These are phyloP conservation scores for Pentalonia nigronervosa DNA, from an alignment of 1,140 invertebrate genomes.

Conservation along the genomic window DNA sequence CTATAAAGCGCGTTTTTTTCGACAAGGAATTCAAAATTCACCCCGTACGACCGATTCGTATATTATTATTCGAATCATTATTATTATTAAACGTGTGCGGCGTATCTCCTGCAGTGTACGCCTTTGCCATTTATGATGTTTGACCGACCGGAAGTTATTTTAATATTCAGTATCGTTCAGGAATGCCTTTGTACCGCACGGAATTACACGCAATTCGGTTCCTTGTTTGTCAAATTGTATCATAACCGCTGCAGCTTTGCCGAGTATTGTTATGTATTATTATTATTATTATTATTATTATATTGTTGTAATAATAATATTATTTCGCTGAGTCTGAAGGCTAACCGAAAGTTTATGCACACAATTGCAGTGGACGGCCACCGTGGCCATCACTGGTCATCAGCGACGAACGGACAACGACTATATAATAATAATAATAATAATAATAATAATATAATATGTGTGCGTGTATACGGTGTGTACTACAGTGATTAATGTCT, in stretches of 20 bases:
- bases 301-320: slow-evolving; percentile 13
- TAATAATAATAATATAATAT: slow-evolving; percentile 7
- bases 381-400: slow-evolving; percentile 14
- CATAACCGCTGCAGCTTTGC: slow-evolving; percentile 16
- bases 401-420: slow-evolving; percentile 22
- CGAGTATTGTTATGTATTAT: slow-evolving; percentile 32
- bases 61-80: slow-evolving; percentile 27
- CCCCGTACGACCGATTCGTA: slow-evolving; percentile 6
- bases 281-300: slow-evolving; percentile 30
- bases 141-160: slow-evolving; percentile 58
- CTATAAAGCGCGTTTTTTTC: slow-evolving; percentile 23
- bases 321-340: slow-evolving; percentile 6
- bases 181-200: slow-evolving; percentile 49
- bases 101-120: slow-evolving; percentile 14
- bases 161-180: slow-evolving; percentile 52
- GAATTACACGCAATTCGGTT: slow-evolving; percentile 51
- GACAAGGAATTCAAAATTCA: slow-evolving; percentile 34
- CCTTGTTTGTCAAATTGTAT: slow-evolving; percentile 54
- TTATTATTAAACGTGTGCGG: slow-evolving; percentile 4
- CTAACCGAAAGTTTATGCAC: slow-evolving; percentile 10
- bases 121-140: slow-evolving; percentile 52
- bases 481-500: slow-evolving; percentile 50
- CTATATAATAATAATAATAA: background rate
- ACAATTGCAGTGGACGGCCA: background rate
- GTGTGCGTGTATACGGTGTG: background rate